Conservation (phyloP, 2,113 vertebrate species). For the Stigmatopora nigra region DNA sequence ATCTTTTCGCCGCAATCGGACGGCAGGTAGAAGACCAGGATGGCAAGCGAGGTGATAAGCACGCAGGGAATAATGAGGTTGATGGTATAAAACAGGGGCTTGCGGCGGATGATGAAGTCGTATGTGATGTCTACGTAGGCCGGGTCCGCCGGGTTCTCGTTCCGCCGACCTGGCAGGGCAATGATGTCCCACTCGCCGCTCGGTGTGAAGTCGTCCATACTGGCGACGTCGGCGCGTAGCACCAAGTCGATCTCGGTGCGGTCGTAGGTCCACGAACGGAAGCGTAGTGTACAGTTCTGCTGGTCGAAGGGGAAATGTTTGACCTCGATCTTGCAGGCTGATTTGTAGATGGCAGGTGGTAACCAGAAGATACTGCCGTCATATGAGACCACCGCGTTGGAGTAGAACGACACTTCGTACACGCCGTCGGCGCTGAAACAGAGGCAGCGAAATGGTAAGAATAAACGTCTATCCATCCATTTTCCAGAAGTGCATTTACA, state of each 20-base stretch:
- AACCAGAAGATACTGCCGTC: conserved; percentile 97
- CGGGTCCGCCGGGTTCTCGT: conserved; percentile 84
- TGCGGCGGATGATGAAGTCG: conserved; percentile 91
- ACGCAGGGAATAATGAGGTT: conserved; percentile 94
- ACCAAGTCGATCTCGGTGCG: conserved; percentile 90
- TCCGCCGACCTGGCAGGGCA: conserved; percentile 81
- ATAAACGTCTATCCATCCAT: neutral
- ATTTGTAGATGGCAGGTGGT: conserved; percentile 94
- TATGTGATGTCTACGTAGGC: conserved; percentile 95
- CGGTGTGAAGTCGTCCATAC: conserved; percentile 92
- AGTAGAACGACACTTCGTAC: conserved; percentile 98
- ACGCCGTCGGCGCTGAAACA: conserved; percentile 83
- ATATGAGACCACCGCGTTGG: conserved; percentile 89
- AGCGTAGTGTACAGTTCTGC: conserved; percentile 94
- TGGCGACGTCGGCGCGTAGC: conserved; percentile 84
- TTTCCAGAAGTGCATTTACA: neutral
- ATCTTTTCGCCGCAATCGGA: conserved; percentile 96
- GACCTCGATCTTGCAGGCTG: conserved; percentile 92
- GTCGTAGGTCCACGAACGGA: conserved; percentile 96
- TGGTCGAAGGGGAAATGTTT: conserved; percentile 97
- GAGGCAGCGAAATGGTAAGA: neutral
- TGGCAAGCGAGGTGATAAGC: conserved; percentile 90
- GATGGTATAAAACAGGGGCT: conserved; percentile 94
- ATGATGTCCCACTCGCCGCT: conserved; percentile 96
- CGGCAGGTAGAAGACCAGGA: conserved; percentile 91